Conservation (phyloP, 1,140 invertebrate species). For the Papilio helenus region DNA sequence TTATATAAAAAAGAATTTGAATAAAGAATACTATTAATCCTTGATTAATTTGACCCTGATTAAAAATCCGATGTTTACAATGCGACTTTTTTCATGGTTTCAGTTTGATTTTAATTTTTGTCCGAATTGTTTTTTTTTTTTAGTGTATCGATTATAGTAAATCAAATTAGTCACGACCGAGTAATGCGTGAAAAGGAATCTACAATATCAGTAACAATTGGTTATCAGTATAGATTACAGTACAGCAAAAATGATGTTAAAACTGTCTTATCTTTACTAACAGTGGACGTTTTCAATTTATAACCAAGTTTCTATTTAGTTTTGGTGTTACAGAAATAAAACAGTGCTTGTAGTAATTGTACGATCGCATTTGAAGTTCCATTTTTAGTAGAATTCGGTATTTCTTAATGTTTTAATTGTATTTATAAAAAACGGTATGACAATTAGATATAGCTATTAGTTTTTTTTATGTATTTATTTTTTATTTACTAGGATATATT, state of each 20-base stretch:
- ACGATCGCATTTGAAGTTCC: background rate
- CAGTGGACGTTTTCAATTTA: background rate
- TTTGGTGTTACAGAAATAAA: background rate
- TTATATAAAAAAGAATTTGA: too few relatives aligned
- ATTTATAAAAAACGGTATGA: too few relatives aligned
- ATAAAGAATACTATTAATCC: background rate
- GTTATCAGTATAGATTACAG: conserved; percentile 37
- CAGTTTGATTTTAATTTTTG: background rate
- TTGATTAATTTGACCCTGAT: background rate
- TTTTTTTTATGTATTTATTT: too few relatives aligned
- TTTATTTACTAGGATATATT: background rate
- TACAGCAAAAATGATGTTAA: conserved; percentile 32
- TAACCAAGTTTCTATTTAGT: background rate
- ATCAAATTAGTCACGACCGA: background rate
- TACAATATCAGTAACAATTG: conserved; percentile 28
- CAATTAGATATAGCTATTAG: too few relatives aligned
- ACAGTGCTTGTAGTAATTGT: background rate
- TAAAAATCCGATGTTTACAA: background rate
- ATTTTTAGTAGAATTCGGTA: background rate
- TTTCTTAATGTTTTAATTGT: too few relatives aligned
- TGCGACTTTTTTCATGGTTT: background rate
- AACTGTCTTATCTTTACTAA: background rate
- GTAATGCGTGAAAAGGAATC: conserved; percentile 21
- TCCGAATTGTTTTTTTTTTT: background rate
- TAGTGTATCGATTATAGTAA: background rate